Evolutionary conservation across 2,797 vertebrate genomes (phyloP), one percentile per base, ranked within the genome.

Genomic region (Coracias cyanogaster): DNA sequence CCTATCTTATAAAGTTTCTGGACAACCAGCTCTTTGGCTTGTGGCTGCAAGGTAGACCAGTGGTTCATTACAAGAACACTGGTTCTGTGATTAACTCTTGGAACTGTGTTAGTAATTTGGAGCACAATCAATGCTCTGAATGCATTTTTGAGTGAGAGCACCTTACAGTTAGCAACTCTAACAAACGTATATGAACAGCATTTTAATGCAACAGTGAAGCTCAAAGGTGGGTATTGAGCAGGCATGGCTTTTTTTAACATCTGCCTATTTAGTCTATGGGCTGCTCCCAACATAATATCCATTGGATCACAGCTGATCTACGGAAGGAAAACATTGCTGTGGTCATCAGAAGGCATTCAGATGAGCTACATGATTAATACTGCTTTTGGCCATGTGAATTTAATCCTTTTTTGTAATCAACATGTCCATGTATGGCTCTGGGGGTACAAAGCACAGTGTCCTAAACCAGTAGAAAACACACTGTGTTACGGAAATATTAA

Each of bases 1-100:
- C 14, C 39, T 55, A 17, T 37, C 37, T 67, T 43, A 20, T 6
- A n/a, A 67, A 9, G 29, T 9, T 61, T 74, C 46, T 70, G 21
- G 46, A 72, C 28, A 66, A 58, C n/a, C 37, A 54, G 8, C 11
- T 45, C 19, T 64, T 73, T 48, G 60, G 28, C 51, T 81, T 76
- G 46, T 58, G 76, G 43, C n/a, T 82, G 39, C 7, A 82, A 82
- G n/a, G 73, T 43, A 39, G 29, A 76, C 41, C 33, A 18, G 76
- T 19, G 65, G 26, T 22, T 90, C 55, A 51, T 76, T 88, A 57
- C 25, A 61, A 57, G 33, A 90, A n/a, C 79, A 73, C 33, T 69
- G 55, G 25, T 93, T 91, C 52, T 73, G 33, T 82, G 77, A 88
- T 90, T 77, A 90, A 67, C 45, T 46, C 54, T 82, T 90, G 71